Base-by-base conservation (phyloP, 2,888 invertebrate genomes). In the Leptura quadrifasciata region DNA sequence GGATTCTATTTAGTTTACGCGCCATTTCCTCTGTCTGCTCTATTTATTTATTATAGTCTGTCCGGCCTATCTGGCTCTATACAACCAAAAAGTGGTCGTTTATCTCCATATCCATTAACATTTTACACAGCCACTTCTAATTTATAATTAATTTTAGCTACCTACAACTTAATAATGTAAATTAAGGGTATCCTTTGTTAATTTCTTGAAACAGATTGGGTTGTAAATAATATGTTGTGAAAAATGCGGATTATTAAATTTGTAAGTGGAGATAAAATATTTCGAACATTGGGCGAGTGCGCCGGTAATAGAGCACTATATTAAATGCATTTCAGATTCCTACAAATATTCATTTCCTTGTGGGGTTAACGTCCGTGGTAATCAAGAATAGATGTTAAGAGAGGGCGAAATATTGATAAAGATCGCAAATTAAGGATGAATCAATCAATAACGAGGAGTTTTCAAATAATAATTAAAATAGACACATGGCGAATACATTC, bases 1-100 rank as follows among this genome's bases (percentile, higher is more conserved):
- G 64, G 39, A 60, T 17, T 55, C 61, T 57, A 69, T 73, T 65
- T 67, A 69, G 57, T 77, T 72, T 75, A 70, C 74, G 75, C 73
- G 73, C 76, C 78, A 74, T 78, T 78, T 76, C 68, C 60, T 54
- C 58, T 60, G 71, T 47, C 58, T 39, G 78, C 75, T 78, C 78
- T 78, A 75, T 78, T 78, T 78, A 78, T 78, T 78, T 77, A 77
- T 75, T 77, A 77, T 72, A 77, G 69, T 74, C 68, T 55, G 67
- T 21, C 54, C 76, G 72, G 68, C 54, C 74, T 74, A 78, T 74
- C 75, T 76, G 78, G 71, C 68, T 61, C 31, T 61, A 61, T 61
- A 65, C 52, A 58, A 65, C 70, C 54, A 47, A 74, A 61, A 74
- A 63, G 69, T 69, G 18, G 65, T 35, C 68, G 27, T 31, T 61